Conservation (phyloP, 2,113 vertebrate genomes). For the Caranx melampygus region DNA sequence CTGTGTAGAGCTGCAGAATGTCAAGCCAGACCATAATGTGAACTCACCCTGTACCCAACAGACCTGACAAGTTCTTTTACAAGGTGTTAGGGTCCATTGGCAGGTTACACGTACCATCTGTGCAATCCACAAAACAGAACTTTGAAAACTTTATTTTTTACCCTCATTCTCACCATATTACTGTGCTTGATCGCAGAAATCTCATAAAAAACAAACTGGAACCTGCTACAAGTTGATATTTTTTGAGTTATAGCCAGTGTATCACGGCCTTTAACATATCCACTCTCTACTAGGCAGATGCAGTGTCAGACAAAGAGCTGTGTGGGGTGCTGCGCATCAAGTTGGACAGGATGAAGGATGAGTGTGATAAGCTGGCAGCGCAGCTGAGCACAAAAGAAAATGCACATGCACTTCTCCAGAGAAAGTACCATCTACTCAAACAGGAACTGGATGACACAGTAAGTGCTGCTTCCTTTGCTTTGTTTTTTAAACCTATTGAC, state of each 20-base stretch:
- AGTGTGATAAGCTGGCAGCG: slow-evolving; percentile 90
- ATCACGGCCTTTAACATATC: slow-evolving; percentile 19
- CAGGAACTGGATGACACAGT: slow-evolving; percentile 92
- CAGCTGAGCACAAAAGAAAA: slow-evolving; percentile 86
- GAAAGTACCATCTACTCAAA: slow-evolving; percentile 87
- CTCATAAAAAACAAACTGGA: not conserved
- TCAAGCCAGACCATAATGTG: not conserved
- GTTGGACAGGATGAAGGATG: slow-evolving; percentile 90
- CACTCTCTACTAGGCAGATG: slow-evolving; percentile 83
- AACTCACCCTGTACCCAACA: not conserved
- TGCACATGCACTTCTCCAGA: slow-evolving; percentile 83
- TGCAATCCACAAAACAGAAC: not conserved
- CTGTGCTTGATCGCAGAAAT: not conserved
- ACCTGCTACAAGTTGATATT: not conserved
- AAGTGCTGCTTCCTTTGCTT: slow-evolving; percentile 40
- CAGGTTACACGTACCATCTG: not conserved
- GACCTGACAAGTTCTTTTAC: not conserved
- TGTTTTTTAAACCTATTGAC: slow-evolving; percentile 6
- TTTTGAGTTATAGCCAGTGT: slow-evolving; percentile 19
- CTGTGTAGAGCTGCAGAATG: not conserved
- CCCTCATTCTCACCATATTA: not conserved
- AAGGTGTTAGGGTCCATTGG: not conserved
- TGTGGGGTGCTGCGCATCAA: slow-evolving; percentile 85
- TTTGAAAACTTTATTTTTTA: not conserved
- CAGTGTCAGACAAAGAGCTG: slow-evolving; percentile 85